Evolutionary conservation across 2,888 invertebrate genomes (phyloP), one percentile per base, ranked within the genome.

Genomic region (Ferrisia virgata): DNA sequence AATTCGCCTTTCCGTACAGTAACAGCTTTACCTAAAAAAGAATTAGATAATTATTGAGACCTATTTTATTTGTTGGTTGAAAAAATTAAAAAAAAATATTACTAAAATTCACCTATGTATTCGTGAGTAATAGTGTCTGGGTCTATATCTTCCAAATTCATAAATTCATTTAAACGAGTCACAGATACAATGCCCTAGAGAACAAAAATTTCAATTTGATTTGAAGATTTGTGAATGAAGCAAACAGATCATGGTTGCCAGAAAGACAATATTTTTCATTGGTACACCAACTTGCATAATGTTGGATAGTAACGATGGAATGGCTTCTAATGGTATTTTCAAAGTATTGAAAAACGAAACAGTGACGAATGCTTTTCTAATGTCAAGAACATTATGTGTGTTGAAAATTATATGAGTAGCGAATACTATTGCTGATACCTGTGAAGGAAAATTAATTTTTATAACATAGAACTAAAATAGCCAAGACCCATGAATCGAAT

Each of bases 281-380:
- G 47, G 1, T 43, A 78, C 8, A 58, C 43, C 22, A 84, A 72
- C 95, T 93, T 95, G 95, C 88, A 96, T 94, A 89, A 95, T 91
- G 90, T 94, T 95, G 88, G 94, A 93, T 89, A 98, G 95, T 92
- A 97, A 94, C 94, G 96, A 96, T 88, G 98, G 97, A 90, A 97
- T 93, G 94, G 98, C 95, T 89, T 96, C 95, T 90, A 99, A 92
- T 88, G 98, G 98, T 89, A 97, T 96, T 89, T 98, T 93, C 88
- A 99, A 93, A 88, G 98, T 96, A 91, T 98, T 98, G 93, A 99
- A 97, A 89, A 98, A 93, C 89, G 98, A 96, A 88, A 99, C 92
- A 88, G 98, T 95, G 88, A 98, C 97, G 91, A 98, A 99, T 88
- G 98, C 98, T 89, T 93, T 96, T 90, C 93, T 91, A 88, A 97